Conservation (phyloP, 2,113 vertebrate genomes). For the western clawed frog (Xenopus tropicalis) region UCB_Xtro_10.0 CM004448.2:67458001-67458500, state of each 20-base stretch:
- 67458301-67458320: conserved; percentile 59
- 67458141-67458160: conserved; percentile 80
- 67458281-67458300: conserved; percentile 60
- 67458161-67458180: conserved; percentile 73
- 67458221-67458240: conserved; percentile 53
- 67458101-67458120: conserved; percentile 74
- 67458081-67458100: conserved; percentile 86
- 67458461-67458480: conserved; percentile 59
- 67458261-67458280: conserved; percentile 51
- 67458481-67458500: conserved; percentile 66
- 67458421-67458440: conserved; percentile 87
- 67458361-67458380: conserved; percentile 67
- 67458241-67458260: conserved; percentile 56
- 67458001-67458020: conserved; percentile 41
- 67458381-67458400: conserved; percentile 75
- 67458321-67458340: conserved; percentile 79
- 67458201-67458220: conserved; percentile 54
- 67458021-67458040: conserved; percentile 54
- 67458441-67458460: conserved; percentile 81
- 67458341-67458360: conserved; percentile 70
- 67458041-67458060: conserved; percentile 83
- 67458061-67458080: conserved; percentile 81
- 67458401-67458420: conserved; percentile 90
- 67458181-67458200: conserved; percentile 63
- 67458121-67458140: conserved; percentile 87